A percentile compares a stretch with the other conserved stretches of the same genome.
These are phyloP conservation scores for Melanotaenia nigrans DNA, from an alignment of 2,797 vertebrate genomes.

Conservation along the genomic window DNA sequence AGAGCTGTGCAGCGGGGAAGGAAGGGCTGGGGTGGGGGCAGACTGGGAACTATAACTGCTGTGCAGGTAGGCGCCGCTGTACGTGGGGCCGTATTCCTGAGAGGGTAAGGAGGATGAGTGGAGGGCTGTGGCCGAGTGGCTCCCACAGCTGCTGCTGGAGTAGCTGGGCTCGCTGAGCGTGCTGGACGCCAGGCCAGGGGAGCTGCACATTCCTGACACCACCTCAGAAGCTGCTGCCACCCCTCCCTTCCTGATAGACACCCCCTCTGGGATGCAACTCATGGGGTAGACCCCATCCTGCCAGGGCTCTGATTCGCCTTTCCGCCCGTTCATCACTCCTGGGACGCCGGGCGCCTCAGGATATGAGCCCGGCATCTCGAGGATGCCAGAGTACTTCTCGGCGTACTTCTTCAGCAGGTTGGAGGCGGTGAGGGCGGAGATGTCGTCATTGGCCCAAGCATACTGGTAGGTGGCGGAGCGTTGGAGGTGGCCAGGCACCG, in stretches of 20 bases:
- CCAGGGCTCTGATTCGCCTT: conserved; percentile 94
- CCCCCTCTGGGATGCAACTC: conserved; percentile 93
- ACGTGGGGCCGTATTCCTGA: conserved; percentile 95
- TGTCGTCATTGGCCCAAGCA: conserved; percentile 98
- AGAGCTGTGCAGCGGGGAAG: conserved; percentile 92
- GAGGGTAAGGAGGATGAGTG: conserved; percentile 88
- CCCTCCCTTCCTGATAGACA: conserved; percentile 90
- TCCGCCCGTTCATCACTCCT: conserved; percentile 90
- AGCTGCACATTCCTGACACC: conserved; percentile 93
- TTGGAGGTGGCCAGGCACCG: conserved; percentile 81
- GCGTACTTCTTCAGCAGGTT: conserved; percentile 98
- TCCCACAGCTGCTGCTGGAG: conserved; percentile 94
- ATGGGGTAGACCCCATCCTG: conserved; percentile 95
- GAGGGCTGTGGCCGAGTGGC: conserved; percentile 90
- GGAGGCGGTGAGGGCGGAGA: conserved; percentile 96
- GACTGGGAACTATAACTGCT: conserved; percentile 92
- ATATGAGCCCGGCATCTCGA: conserved; percentile 91
- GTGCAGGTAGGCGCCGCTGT: conserved; percentile 95
- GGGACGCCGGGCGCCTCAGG: conserved; percentile 79
- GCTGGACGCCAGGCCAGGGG: conserved; percentile 91
- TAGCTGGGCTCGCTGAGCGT: conserved; percentile 95
- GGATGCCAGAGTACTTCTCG: conserved; percentile 96
- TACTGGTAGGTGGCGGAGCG: conserved; percentile 89
- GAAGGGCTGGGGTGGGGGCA: conserved; percentile 85
- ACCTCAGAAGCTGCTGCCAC: conserved; percentile 89